Evolutionary conservation across 2,113 vertebrate genomes (phyloP).

Genomic region (Dicentrarchus labrax): DNA sequence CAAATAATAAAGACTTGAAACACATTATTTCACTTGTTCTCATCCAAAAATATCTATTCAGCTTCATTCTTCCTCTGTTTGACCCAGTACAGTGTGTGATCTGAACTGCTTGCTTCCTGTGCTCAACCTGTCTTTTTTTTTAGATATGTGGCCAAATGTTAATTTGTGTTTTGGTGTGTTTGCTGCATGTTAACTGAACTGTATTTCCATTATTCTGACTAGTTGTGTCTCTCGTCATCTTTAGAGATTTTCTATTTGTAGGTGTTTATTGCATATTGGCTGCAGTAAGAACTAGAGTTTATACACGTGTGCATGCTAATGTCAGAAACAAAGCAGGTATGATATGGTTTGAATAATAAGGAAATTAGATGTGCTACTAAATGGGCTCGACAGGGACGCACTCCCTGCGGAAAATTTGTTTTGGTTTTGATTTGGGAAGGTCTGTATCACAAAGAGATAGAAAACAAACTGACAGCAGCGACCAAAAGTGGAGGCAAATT

Average conservation of each 20-base stretch:
- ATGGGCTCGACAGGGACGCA: background rate
- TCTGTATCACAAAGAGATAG: background rate
- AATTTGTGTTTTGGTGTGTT: background rate
- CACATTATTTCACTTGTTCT: background rate
- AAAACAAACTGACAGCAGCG: constrained; percentile 11
- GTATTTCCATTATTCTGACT: background rate
- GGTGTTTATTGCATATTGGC: background rate
- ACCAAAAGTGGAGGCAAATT: background rate
- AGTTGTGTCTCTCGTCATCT: background rate
- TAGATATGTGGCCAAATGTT: background rate
- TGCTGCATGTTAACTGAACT: background rate
- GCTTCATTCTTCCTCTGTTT: background rate
- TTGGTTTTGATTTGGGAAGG: no score
- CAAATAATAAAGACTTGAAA: background rate
- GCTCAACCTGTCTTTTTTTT: background rate
- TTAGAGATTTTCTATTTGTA: background rate
- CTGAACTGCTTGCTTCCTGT: background rate
- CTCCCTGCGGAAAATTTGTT: no score
- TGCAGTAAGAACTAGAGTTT: background rate
- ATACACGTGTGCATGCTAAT: background rate
- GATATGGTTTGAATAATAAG: background rate
- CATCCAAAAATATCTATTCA: constrained; percentile 3
- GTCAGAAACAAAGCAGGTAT: background rate
- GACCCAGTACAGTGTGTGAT: background rate
- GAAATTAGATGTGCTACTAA: background rate